Base-by-base conservation (phyloP, 1,140 invertebrate genomes). In the Panagrolaimus sp. region DNA sequence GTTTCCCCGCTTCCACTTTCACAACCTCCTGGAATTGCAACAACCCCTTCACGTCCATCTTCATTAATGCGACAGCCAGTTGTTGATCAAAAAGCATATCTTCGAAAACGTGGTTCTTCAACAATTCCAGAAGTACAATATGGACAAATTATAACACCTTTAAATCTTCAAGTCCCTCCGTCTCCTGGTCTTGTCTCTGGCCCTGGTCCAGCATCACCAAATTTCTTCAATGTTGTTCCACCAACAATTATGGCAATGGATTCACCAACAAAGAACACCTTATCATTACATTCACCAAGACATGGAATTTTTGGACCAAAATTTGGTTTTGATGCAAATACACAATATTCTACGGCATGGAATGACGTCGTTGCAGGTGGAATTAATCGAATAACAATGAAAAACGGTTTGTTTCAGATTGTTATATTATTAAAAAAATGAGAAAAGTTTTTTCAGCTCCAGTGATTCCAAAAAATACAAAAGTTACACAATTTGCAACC, bases 51-150 rank as follows among this genome's bases (percentile, higher is more conserved):
- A 11, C 27, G 51, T 16, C 20, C 51, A 27, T 27, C 72, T 16
- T 74, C 71, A 7, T 65, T 72, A 14, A 72, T 20, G 27, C 53
- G 44, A 5, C 65, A 38, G 23, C 16, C 45, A 66, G 44, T 25
- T 14, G 9, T 20, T 31, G 23, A 31, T 48, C 31, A 44, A 23
- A n/a, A 66, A 48, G 38, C 38, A 48, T 23, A 45, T 27, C 44
- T 66, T 51, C 42, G 44, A 65, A 27, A 31, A 43, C 53, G 23
- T 31, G 27, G 31, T 46, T 9, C 46, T 23, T 27, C 8, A 14
- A 43, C 57, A 53, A 51, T 31, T 66, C 65, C 65, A 13, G 51
- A 57, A 20, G 9, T 20, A 20, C 51, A 57, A 11, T 27, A 0
- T 27, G 20, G 9, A n/a, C 51, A 13, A 57, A 14, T 5, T 16